phyloP scores from a whole-genome alignment of 37 sponge, comb jelly and placozoan genomes.

The Crambe crambe region DNA sequence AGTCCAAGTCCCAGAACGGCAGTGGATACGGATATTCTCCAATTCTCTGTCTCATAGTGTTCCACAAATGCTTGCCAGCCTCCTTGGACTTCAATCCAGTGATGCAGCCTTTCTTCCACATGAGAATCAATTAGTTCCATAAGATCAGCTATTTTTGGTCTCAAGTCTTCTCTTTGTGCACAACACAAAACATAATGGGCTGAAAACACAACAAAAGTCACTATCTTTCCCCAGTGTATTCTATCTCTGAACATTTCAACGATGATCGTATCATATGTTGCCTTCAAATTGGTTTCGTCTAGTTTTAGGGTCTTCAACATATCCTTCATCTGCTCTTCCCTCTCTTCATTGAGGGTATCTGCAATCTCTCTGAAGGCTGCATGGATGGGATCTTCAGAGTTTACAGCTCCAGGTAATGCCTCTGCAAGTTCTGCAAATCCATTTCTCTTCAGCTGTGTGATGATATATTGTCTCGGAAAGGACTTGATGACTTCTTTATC shows the following conservation, averaged over 20 bases:
- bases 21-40: background rate
- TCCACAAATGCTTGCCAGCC: slow-evolving; percentile 33
- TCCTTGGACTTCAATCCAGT: slow-evolving; percentile 13
- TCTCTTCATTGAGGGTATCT: slow-evolving; percentile 30
- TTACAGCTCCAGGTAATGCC: background rate
- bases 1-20: slow-evolving; percentile 4
- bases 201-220: slow-evolving; percentile 60
- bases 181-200: slow-evolving; percentile 52
- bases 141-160: slow-evolving; percentile 31
- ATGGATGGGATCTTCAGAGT: slow-evolving; percentile 9
- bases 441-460: slow-evolving; percentile 8
- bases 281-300: slow-evolving; percentile 21
- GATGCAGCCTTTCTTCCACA: slow-evolving; percentile 13
- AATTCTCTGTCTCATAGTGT: slow-evolving; percentile 19
- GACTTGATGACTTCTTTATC: background rate
- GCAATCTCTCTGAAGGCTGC: slow-evolving; percentile 6
- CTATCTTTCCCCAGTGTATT: slow-evolving; percentile 70
- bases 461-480: slow-evolving; percentile 29
- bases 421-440: slow-evolving; percentile 18
- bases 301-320: slow-evolving; percentile 37
- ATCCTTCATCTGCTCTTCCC: slow-evolving; percentile 44
- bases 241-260: slow-evolving; percentile 51
- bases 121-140: slow-evolving; percentile 22
- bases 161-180: slow-evolving; percentile 22
- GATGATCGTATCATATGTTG: slow-evolving; percentile 39